These are phyloP conservation scores for Magallana ariakensis DNA, from an alignment of 1,140 invertebrate species.

Conservation along the genomic window DNA sequence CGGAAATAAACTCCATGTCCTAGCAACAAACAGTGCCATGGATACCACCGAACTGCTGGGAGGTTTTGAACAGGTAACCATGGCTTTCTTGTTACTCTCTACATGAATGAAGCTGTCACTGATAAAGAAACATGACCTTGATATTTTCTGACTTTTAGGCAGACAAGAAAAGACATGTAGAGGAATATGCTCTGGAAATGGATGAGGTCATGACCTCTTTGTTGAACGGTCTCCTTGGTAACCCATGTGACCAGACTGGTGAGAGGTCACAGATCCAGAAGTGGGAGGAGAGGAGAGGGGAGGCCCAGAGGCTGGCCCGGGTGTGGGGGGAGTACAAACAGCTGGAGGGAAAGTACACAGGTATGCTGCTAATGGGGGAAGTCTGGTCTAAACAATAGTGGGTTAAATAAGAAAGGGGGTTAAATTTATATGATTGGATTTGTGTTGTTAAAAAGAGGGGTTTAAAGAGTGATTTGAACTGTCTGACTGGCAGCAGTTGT, in stretches of 20 bases:
- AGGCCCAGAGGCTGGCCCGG: background rate
- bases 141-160: slow-evolving; percentile 80
- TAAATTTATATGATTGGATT: too few species aligned
- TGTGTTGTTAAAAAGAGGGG: too few species aligned
- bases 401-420: background rate
- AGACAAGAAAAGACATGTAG: slow-evolving; percentile 87
- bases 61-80: slow-evolving; percentile 94
- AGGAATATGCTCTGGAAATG: slow-evolving; percentile 81
- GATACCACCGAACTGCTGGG: slow-evolving; percentile 97
- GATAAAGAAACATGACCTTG: too few species aligned
- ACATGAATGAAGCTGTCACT: too few species aligned
- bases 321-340: background rate
- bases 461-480: too few species aligned
- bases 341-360: background rate
- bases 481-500: too few species aligned
- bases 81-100: background rate
- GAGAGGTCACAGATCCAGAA: background rate
- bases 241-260: background rate
- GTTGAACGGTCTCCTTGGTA: slow-evolving; percentile 41
- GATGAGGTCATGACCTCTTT: slow-evolving; percentile 49
- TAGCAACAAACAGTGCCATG: slow-evolving; percentile 95
- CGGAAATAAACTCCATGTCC: slow-evolving; percentile 87
- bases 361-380: background rate
- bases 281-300: background rate
- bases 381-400: background rate